Evolutionary conservation across 37 sponge, comb jelly and placozoan species (phyloP).

Genomic region (Bolinopsis microptera): DNA sequence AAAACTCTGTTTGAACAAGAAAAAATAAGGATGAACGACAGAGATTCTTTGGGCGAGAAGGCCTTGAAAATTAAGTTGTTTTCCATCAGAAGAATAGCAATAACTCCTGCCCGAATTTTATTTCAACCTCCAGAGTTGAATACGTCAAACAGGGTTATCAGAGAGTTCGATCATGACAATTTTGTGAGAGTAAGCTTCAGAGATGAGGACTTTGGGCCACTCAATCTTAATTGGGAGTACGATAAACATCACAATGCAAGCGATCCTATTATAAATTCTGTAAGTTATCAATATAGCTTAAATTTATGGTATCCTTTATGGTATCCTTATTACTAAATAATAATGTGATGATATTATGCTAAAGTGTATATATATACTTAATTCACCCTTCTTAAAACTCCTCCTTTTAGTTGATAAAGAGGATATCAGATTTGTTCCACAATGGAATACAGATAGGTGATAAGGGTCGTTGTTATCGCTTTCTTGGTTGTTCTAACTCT

Average conservation of each 20-base stretch:
- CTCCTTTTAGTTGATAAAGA: constrained; percentile 1
- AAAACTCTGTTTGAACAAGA: not conserved
- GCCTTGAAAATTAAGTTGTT: not conserved
- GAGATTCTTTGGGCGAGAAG: not conserved
- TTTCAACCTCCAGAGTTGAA: constrained; percentile 61
- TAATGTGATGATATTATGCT: no score
- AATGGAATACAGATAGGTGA: constrained; percentile 58
- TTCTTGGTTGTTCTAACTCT: constrained; percentile 60
- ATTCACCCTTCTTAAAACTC: no score
- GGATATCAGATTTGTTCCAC: constrained; percentile 53
- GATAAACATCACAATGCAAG: not conserved
- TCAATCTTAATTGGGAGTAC: constrained; percentile 10
- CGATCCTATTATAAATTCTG: not conserved
- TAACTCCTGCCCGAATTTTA: constrained; percentile 52
- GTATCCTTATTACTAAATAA: no score
- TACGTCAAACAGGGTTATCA: constrained; percentile 63
- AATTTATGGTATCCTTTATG: no score
- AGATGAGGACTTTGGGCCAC: constrained; percentile 67
- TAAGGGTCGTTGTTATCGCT: constrained; percentile 1
- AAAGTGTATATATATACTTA: no score
- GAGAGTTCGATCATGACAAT: constrained; percentile 38
- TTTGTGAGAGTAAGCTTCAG: constrained; percentile 65
- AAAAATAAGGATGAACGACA: not conserved
- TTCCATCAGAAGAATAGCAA: not conserved
- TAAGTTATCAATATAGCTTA: no score